These are phyloP conservation scores for Kryptopterus vitreolus DNA, from an alignment of 2,797 vertebrate species.

Conservation along the genomic window DNA sequence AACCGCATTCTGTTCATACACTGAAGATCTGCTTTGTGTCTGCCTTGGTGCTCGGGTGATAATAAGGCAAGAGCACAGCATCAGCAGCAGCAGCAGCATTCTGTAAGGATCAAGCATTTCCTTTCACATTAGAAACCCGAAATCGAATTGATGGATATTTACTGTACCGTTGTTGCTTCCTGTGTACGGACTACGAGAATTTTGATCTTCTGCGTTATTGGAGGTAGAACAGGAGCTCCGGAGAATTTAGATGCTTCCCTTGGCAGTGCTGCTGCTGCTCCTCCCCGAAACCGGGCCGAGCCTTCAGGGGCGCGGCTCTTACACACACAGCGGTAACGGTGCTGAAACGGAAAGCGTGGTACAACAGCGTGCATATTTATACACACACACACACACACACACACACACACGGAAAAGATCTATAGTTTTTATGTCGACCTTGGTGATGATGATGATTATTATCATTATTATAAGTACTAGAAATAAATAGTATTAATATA, in stretches of 20 bases:
- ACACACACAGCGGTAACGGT: not conserved
- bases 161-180: slow-evolving; percentile 28
- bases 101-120: not conserved
- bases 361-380: no score
- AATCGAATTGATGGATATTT: not conserved
- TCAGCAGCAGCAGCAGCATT: no score
- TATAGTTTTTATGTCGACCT: no score
- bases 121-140: not conserved
- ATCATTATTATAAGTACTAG: no score
- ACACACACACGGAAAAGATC: no score
- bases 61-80: not conserved
- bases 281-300: not conserved
- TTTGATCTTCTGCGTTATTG: not conserved
- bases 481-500: no score
- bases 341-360: not conserved
- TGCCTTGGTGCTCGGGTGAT: not conserved
- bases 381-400: no score
- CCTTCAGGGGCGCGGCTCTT: not conserved
- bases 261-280: not conserved
- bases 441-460: no score
- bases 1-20: not conserved
- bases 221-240: not conserved
- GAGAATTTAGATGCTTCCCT: not conserved
- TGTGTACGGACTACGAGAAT: not conserved
- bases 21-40: not conserved